These are phyloP conservation scores for Pseudopleuronectes americanus DNA, from an alignment of 2,797 vertebrate species.

Conservation along the genomic window DNA sequence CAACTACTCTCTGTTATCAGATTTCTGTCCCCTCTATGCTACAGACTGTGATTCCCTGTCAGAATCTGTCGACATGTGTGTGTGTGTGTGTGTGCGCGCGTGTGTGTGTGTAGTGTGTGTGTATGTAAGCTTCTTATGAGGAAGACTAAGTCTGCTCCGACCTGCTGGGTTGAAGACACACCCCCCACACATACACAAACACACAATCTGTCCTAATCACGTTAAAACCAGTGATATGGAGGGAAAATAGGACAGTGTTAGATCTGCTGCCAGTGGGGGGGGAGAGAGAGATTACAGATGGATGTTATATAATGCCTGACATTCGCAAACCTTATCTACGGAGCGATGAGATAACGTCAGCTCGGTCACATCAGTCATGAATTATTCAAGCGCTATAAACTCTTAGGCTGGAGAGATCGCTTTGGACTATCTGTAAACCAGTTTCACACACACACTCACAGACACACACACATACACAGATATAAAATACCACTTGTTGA, in stretches of 20 bases:
- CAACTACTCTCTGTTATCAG: too few relatives aligned
- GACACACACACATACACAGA: conserved; percentile 23
- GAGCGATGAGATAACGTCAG: conserved; percentile 10
- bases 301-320: conserved; percentile 52
- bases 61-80: conserved; percentile 26
- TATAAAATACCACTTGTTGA: conserved; percentile 76
- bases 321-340: conserved; percentile 25
- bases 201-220: conserved; percentile 35
- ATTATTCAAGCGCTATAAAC: background rate
- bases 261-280: conserved; percentile 24
- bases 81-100: conserved; percentile 5
- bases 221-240: conserved; percentile 43
- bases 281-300: conserved; percentile 44
- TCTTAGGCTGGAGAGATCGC: background rate
- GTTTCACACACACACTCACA: too few relatives aligned
- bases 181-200: conserved; percentile 48
- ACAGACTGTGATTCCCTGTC: conserved; percentile 12
- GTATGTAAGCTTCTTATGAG: conserved; percentile 72
- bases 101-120: conserved; percentile 30
- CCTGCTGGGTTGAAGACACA: conserved; percentile 64
- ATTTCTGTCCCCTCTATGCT: background rate
- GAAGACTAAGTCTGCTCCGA: conserved; percentile 72
- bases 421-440: too few relatives aligned
- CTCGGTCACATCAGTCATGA: background rate
- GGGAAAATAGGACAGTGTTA: conserved; percentile 51